Conservation (phyloP, 2,888 invertebrate genomes). For the Aethes cnicana region DNA sequence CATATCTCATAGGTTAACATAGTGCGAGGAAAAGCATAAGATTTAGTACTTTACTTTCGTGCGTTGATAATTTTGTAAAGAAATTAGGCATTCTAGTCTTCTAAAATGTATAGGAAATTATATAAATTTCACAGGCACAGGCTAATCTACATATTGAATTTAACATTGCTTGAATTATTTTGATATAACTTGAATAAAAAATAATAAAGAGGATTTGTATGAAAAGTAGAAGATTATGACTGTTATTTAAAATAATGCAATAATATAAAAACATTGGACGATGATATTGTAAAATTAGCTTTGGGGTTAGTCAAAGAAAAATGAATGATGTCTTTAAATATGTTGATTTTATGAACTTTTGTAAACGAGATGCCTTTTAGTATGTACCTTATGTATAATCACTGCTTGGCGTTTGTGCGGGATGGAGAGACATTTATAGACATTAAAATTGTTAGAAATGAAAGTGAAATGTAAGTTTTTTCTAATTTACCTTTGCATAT, state of each 20-base stretch:
- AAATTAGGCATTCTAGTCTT: slow-evolving; percentile 55
- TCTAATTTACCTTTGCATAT: too few species aligned
- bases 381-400: slow-evolving; percentile 44
- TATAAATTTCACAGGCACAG: too few species aligned
- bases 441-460: background rate
- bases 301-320: too few species aligned
- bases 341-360: slow-evolving; percentile 1
- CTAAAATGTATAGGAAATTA: slow-evolving; percentile 23
- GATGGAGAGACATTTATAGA: slow-evolving; percentile 30
- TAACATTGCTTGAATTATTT: background rate
- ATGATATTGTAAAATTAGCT: too few species aligned
- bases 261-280: too few species aligned
- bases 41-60: slow-evolving; percentile 33
- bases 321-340: too few species aligned
- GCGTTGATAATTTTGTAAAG: slow-evolving; percentile 36
- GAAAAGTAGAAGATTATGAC: too few species aligned
- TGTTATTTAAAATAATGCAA: too few species aligned
- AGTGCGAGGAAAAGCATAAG: slow-evolving; percentile 21
- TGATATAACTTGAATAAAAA: background rate
- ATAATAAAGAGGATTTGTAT: too few species aligned
- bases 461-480: too few species aligned
- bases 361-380: slow-evolving; percentile 62
- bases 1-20: slow-evolving; percentile 41
- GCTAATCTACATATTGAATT: too few species aligned
- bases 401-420: slow-evolving; percentile 43